Evolutionary conservation across 1,140 invertebrate genomes (phyloP), one percentile per base, ranked within the genome.

Genomic region (Grapholita molesta): DNA sequence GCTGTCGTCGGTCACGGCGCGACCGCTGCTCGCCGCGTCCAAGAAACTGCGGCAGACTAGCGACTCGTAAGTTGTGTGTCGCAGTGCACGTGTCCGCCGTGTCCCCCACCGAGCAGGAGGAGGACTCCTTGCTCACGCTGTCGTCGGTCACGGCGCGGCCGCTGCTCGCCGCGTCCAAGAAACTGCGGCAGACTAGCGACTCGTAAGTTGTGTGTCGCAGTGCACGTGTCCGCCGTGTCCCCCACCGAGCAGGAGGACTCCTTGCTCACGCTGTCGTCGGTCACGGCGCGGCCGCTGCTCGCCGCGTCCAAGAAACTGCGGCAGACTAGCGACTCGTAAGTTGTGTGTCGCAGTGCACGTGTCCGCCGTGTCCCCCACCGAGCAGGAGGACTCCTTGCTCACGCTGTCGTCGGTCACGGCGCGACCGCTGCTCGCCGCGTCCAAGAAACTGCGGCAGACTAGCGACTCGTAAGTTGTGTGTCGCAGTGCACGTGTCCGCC

Each of bases 271-370:
- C 94, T 95, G 57, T 95, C 94, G 21, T 95, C 94, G 69, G 92
- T 95, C 42, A 95, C 95, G n/a, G 95, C 94, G 0, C 88, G 96
- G 94, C 23, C 97, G 94, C 96, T 79, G 21, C 72, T 78, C 8
- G 77, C 74, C 4, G 55, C 23, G 21, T 80, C 75, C 1, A 69
- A 23, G 15, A 52, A 52, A 9, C 42, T 52, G n/a, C 42, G 42
- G 15, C n/a, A 52, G 42, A 15, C 55, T 23, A 23, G 21, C 28
- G 28, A 28, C 2, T 61, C 28, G 24, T 25, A 18, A 55, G 52
- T 21, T 30, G 7, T 30, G n/a, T n/a, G n/a, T n/a, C n/a, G n/a
- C n/a, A n/a, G n/a, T n/a, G n/a, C n/a, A n/a, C n/a, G n/a, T n/a
- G n/a, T n/a, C n/a, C n/a, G n/a, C n/a, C n/a, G n/a, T 30, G 28